A percentile compares a stretch with the other conserved stretches of the same genome.
phyloP scores from a whole-genome alignment of 2,888 invertebrate species.

The Eudemis profundana region DNA sequence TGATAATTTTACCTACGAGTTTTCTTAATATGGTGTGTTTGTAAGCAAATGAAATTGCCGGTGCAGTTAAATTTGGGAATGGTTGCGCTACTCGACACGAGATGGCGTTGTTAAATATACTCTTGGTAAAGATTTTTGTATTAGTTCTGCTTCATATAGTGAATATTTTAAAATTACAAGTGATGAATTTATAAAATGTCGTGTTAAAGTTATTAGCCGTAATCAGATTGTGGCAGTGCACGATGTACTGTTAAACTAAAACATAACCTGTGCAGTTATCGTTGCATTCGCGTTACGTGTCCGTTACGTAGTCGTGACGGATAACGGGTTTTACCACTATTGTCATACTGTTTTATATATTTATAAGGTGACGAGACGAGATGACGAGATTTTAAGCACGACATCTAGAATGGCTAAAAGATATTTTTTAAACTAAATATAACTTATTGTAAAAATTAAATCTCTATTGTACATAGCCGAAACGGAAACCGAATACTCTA shows the following conservation, averaged over 20 bases:
- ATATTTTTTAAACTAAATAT: too few relatives aligned
- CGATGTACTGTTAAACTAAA: conserved; percentile 9
- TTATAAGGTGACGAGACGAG: too few relatives aligned
- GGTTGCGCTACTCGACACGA: conserved; percentile 57
- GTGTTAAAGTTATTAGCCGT: too few relatives aligned
- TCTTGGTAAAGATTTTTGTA: neutral
- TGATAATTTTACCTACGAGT: too few relatives aligned
- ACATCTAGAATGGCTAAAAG: too few relatives aligned
- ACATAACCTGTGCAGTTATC: conserved; percentile 26
- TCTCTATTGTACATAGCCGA: too few relatives aligned
- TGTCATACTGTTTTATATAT: conserved; percentile 11
- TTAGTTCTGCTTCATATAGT: neutral
- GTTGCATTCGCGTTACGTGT: conserved; percentile 30
- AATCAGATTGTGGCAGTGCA: neutral
- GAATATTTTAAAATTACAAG: too few relatives aligned
- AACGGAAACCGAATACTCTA: too few relatives aligned
- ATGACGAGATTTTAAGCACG: too few relatives aligned
- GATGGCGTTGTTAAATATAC: conserved; percentile 51
- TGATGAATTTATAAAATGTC: too few relatives aligned
- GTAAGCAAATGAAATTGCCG: conserved; percentile 39
- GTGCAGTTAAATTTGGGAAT: conserved; percentile 38
- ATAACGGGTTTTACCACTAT: conserved; percentile 30
- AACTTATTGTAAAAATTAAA: too few relatives aligned
- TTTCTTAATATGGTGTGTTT: conserved; percentile 24
- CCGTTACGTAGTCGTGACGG: conserved; percentile 24